phyloP scores from a whole-genome alignment of 2,797 vertebrate genomes.

The Danio kyathit region DNA sequence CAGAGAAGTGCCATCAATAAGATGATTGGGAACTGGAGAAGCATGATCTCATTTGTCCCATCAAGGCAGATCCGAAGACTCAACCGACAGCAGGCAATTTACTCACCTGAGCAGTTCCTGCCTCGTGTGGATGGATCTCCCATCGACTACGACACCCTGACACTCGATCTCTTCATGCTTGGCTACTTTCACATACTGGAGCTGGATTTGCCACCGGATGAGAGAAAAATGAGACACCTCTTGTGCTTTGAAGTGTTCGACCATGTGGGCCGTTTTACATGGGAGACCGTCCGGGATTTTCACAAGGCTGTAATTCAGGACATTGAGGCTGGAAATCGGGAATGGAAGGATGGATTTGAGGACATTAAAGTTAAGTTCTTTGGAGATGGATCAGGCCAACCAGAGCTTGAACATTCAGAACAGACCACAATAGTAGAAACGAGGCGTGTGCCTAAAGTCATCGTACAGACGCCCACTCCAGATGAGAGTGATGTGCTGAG shows the following conservation, averaged over 20 bases:
- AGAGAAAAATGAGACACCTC: conserved; percentile 91
- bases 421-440: conserved; percentile 68
- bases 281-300: conserved; percentile 89
- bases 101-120: conserved; percentile 94
- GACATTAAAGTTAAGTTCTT: conserved; percentile 92
- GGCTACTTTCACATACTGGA: conserved; percentile 98
- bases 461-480: conserved; percentile 71
- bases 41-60: conserved; percentile 83
- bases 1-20: conserved; percentile 86
- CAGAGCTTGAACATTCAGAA: conserved; percentile 52
- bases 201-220: conserved; percentile 87
- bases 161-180: conserved; percentile 96
- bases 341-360: conserved; percentile 92
- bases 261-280: conserved; percentile 89
- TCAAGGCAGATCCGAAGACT: conserved; percentile 82
- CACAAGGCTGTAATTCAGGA: conserved; percentile 91
- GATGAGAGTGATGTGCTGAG: conserved; percentile 69
- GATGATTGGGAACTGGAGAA: conserved; percentile 88
- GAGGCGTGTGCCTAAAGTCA: conserved; percentile 72
- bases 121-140: conserved; percentile 81
- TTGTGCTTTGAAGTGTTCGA: conserved; percentile 98
- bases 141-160: conserved; percentile 84
- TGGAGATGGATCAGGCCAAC: conserved; percentile 65
- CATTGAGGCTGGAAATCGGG: conserved; percentile 87
- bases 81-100: conserved; percentile 77